Percentiles rank a stretch among this genome's conserved stretches.
These are phyloP conservation scores for Anguilla megastoma DNA, from an alignment of 2,797 vertebrate genomes.

Conservation along the genomic window DNA sequence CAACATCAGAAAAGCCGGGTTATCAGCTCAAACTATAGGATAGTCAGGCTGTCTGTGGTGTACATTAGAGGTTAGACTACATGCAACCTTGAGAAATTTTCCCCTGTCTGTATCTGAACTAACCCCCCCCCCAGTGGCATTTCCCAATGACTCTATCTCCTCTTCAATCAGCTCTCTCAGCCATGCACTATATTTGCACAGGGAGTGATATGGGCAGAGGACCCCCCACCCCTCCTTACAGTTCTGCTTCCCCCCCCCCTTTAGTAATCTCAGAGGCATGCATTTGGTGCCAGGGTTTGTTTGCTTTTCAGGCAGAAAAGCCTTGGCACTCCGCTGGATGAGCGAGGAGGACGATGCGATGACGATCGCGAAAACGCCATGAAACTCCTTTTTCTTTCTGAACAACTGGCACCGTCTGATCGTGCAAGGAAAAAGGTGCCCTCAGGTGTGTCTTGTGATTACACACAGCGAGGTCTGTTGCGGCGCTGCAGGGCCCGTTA, in stretches of 20 bases:
- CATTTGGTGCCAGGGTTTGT: neutral
- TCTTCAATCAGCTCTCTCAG: conserved; percentile 11
- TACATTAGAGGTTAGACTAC: neutral
- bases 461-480: conserved; percentile 1
- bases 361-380: conserved; percentile 14
- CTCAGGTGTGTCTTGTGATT: neutral
- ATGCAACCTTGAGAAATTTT: neutral
- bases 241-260: neutral
- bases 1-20: neutral
- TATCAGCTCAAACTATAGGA: neutral
- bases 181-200: neutral
- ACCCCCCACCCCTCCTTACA: neutral
- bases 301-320: neutral
- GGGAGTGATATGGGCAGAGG: neutral
- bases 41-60: neutral
- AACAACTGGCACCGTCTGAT: neutral
- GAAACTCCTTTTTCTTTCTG: neutral
- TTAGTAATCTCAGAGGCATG: conserved; percentile 23
- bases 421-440: neutral
- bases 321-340: neutral
- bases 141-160: conserved; percentile 4
- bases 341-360: neutral
- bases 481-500: neutral
- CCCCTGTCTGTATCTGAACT: neutral
- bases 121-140: neutral